Conservation (phyloP, 2,797 vertebrate genomes). For the Ara ararauna region DNA sequence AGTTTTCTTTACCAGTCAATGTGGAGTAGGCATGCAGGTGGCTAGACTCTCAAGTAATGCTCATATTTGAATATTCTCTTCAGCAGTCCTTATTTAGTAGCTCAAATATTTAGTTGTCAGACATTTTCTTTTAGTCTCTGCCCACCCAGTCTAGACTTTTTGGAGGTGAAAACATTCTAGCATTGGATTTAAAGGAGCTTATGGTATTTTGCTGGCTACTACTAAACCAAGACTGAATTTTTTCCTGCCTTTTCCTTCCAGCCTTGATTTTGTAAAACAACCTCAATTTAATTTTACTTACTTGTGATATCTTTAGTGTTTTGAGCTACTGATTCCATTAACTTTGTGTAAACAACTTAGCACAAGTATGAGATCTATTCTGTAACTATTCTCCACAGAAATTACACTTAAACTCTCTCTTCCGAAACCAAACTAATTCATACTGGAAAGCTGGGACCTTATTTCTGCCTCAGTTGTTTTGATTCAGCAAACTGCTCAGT, state of each 20-base stretch:
- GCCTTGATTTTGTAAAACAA: not conserved
- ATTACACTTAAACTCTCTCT: not conserved
- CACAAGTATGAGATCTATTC: not conserved
- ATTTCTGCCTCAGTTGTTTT: slow-evolving; percentile 30
- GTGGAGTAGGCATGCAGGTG: not conserved
- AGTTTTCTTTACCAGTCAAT: not conserved
- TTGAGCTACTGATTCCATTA: not conserved
- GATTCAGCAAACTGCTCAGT: not conserved
- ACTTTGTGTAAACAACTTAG: not conserved
- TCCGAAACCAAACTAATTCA: not conserved
- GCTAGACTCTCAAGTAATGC: not conserved
- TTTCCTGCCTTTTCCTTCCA: not conserved
- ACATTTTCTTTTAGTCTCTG: not conserved
- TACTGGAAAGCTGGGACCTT: not conserved
- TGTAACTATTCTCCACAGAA: not conserved
- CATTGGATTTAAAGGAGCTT: not conserved
- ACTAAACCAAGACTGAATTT: not conserved
- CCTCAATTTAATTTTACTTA: not conserved
- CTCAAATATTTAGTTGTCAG: not conserved
- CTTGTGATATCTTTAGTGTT: not conserved
- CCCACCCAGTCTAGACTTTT: not conserved
- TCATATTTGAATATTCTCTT: not conserved
- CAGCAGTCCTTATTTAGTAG: not conserved
- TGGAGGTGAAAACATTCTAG: not conserved
- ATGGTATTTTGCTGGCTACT: not conserved